These are phyloP conservation scores for Muntiacus muntjak DNA, from an alignment of 2,113 vertebrate genomes.

Conservation along the genomic window DNA sequence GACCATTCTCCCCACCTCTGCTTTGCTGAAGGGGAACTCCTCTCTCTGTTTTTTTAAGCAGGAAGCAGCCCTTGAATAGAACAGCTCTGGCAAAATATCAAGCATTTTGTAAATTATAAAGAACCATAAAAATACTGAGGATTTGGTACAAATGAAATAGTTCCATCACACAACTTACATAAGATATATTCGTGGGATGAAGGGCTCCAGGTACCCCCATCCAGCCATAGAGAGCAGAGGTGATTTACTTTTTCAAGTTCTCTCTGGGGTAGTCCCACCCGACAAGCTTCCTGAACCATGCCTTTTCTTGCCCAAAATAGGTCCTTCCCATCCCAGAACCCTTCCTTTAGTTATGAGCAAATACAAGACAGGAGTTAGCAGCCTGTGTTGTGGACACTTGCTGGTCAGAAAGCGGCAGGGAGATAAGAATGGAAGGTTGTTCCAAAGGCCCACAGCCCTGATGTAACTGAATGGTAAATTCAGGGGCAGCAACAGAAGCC, in stretches of 20 bases:
- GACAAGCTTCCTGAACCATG: not conserved
- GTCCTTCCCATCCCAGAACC: accelerated
- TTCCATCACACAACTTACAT: not conserved
- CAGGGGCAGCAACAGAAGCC: not conserved
- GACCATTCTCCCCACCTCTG: not conserved
- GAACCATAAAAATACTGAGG: not conserved
- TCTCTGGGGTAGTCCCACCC: not conserved
- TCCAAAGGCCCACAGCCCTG: not conserved
- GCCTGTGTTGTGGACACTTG: not conserved
- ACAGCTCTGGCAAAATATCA: not conserved
- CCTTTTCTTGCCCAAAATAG: not conserved
- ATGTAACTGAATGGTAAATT: not conserved
- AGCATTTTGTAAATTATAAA: not conserved
- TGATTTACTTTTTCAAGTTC: not conserved
- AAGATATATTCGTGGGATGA: not conserved
- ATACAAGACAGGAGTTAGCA: not conserved
- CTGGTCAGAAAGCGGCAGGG: not conserved
- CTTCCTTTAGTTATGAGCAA: not conserved
- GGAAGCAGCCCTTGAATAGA: not conserved
- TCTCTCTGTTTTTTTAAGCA: too few relatives aligned
- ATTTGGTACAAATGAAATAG: not conserved
- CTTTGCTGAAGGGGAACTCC: not conserved
- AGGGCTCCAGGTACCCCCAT: not conserved
- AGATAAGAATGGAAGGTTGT: not conserved
- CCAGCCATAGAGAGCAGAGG: not conserved